Evolutionary conservation across 2,888 invertebrate genomes (phyloP).

Genomic region (Marasmarcha lunaedactyla): DNA sequence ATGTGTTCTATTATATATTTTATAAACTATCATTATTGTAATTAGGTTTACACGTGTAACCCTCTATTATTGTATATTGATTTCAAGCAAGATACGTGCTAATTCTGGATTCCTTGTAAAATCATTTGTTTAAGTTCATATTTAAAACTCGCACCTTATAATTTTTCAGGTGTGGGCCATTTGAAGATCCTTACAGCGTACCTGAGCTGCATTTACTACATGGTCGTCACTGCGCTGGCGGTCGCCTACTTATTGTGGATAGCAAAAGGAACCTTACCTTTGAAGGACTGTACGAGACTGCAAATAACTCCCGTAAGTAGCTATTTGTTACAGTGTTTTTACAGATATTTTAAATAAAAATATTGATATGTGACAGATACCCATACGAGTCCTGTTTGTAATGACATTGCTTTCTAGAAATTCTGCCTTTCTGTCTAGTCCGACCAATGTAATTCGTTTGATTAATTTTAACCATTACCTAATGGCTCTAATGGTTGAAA

Average conservation of each 20-base stretch:
- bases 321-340: too few species aligned
- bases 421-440: too few species aligned
- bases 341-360: neutral
- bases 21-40: too few species aligned
- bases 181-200: constrained; percentile 72
- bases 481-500: too few species aligned
- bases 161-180: constrained; percentile 72
- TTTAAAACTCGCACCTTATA: constrained; percentile 8
- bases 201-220: constrained; percentile 71
- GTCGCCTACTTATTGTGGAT: constrained; percentile 74
- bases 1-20: too few species aligned
- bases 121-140: too few species aligned
- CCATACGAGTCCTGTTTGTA: neutral
- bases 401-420: neutral
- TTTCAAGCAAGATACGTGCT: too few species aligned
- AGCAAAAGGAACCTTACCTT: constrained; percentile 71
- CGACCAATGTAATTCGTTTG: too few species aligned
- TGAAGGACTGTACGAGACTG: constrained; percentile 70
- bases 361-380: neutral
- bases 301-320: constrained; percentile 68
- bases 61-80: too few species aligned
- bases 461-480: too few species aligned
- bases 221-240: constrained; percentile 70
- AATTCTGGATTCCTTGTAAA: too few species aligned
- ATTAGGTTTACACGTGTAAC: too few species aligned